Base-by-base conservation (phyloP, 2,113 vertebrate genomes). In the Synchiropus splendidus region DNA sequence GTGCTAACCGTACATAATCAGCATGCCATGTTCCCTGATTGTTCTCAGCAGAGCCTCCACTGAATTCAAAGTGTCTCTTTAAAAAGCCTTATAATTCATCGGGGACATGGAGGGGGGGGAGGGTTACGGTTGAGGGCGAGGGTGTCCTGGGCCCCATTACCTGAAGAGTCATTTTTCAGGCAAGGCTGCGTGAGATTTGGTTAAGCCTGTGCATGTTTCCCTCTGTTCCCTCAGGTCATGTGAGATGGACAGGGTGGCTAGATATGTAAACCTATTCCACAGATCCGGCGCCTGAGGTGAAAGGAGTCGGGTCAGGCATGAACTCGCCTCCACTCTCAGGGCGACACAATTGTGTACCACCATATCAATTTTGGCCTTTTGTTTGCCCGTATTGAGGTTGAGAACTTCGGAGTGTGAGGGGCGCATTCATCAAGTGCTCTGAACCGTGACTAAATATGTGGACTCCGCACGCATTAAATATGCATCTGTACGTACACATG, bases 31-130 rank as follows among this genome's bases (percentile, higher is more conserved):
- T 74, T 68, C 71, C 60, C 44, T 74, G 83, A 83, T 85, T 85
- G 81, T 82, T 78, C 80, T 81, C 76, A 48, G 62, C 61, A 38
- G 48, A 77, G 68, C 52, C 61, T 45, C 47, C 10, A 33, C 67
- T 59, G 77, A 79, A 83, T 82, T 84, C 81, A 82, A 85, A 86
- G 74, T 41, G 30, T 60, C 64, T 59, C 66, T 72, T 80, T 80
- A 75, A 72, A 79, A 78, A 86, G 53, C 75, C 69, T 16, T 64
- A 61, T 54, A 79, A 83, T 80, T 78, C 80, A 76, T 74, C 78
- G 70, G 67, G 64, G 75, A 75, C 11, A 17, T 49, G 46, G 45
- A 37, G 3, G 8, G 13, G 17, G 1, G 18, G 2, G 36, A 11
- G 27, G 12, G 37, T 33, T n/a, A n/a, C n/a, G n/a, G 41, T 18